A percentile compares a stretch with the other conserved stretches of the same genome.
These are phyloP conservation scores for Lepidonotus clava DNA, from an alignment of 2,888 invertebrate genomes.

Conservation along the genomic window DNA sequence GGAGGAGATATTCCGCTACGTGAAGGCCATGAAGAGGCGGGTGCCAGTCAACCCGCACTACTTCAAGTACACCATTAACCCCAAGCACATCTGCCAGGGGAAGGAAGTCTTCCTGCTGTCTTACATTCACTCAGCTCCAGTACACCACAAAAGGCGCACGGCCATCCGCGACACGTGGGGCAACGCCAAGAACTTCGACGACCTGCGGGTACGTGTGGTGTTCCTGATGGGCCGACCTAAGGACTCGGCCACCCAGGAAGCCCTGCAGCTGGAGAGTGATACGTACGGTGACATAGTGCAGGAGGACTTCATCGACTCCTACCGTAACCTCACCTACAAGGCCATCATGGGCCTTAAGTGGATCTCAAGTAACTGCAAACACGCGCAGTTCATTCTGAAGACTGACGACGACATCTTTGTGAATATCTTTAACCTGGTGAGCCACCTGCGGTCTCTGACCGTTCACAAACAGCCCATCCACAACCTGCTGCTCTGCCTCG, in stretches of 20 bases:
- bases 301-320: conserved; percentile 80
- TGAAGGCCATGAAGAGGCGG: conserved; percentile 55
- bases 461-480: background rate
- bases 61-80: conserved; percentile 71
- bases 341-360: conserved; percentile 81
- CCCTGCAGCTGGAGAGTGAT: conserved; percentile 73
- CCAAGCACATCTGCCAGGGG: conserved; percentile 65
- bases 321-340: conserved; percentile 81
- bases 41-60: conserved; percentile 70
- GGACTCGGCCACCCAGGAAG: conserved; percentile 68
- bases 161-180: conserved; percentile 79
- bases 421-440: conserved; percentile 80
- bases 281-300: conserved; percentile 78
- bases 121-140: conserved; percentile 77
- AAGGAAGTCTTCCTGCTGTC: conserved; percentile 68
- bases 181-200: conserved; percentile 66
- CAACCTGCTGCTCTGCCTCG: conserved; percentile 76
- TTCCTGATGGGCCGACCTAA: conserved; percentile 75
- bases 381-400: conserved; percentile 79
- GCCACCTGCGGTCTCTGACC: conserved; percentile 54
- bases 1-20: conserved; percentile 57
- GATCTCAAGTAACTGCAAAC: conserved; percentile 77
- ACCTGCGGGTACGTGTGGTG: conserved; percentile 71
- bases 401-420: conserved; percentile 81
- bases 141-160: conserved; percentile 74